These are phyloP conservation scores for Cylloceria caligata DNA, from an alignment of 2,888 invertebrate genomes.

Conservation along the genomic window DNA sequence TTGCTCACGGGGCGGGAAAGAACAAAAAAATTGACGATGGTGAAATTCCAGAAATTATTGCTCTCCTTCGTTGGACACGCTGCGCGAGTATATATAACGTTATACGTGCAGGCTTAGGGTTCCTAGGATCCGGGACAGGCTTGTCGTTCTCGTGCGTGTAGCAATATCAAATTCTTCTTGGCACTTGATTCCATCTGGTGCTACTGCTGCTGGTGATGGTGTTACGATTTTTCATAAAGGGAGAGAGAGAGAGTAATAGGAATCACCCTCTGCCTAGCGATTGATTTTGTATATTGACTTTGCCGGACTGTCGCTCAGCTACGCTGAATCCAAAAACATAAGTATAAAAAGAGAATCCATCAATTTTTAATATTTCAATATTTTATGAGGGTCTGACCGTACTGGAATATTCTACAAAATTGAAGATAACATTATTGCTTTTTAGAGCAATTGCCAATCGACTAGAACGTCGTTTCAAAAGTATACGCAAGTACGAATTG, in stretches of 20 bases:
- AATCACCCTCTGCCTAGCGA: slow-evolving; percentile 6
- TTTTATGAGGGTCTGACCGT: no score
- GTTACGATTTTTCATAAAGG: slow-evolving; percentile 57
- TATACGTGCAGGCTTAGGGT: slow-evolving; percentile 39
- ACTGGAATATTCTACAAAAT: no score
- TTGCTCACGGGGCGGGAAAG: neutral
- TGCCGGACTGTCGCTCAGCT: slow-evolving; percentile 18
- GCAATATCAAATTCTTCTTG: slow-evolving; percentile 62
- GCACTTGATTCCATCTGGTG: slow-evolving; percentile 60
- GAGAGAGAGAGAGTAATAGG: neutral
- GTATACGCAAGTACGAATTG: no score
- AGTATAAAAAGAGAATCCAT: no score
- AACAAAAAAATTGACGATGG: slow-evolving; percentile 50
- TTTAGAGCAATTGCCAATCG: no score
- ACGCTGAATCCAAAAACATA: no score
- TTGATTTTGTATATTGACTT: slow-evolving; percentile 51
- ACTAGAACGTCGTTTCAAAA: no score
- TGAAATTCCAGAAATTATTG: slow-evolving; percentile 59
- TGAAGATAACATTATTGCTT: no score
- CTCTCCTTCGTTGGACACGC: slow-evolving; percentile 31
- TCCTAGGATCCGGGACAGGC: slow-evolving; percentile 13
- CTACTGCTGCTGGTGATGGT: slow-evolving; percentile 44
- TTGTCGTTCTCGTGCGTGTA: slow-evolving; percentile 40
- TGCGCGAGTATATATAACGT: slow-evolving; percentile 19
- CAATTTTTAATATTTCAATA: no score